These are phyloP conservation scores for Hyperoplus immaculatus DNA, from an alignment of 2,797 vertebrate genomes.

Conservation along the genomic window DNA sequence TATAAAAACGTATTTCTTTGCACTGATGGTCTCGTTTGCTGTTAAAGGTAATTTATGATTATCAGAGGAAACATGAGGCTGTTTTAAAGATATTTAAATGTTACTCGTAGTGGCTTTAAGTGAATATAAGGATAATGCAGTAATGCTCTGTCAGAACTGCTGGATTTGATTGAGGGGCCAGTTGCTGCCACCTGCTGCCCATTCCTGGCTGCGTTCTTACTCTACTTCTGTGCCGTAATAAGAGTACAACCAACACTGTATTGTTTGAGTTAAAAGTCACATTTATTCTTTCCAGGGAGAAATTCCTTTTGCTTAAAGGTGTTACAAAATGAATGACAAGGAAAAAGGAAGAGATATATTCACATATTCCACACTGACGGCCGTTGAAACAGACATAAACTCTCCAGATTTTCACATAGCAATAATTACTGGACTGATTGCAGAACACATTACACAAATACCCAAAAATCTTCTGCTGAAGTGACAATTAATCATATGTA, in stretches of 20 bases:
- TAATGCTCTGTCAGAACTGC: not conserved
- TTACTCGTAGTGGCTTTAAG: not conserved
- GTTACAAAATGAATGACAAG: slow-evolving; percentile 77
- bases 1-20: too few relatives aligned
- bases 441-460: slow-evolving; percentile 54
- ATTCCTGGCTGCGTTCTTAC: not conserved
- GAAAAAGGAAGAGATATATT: slow-evolving; percentile 59
- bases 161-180: not conserved
- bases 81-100: too few relatives aligned
- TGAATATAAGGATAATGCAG: slow-evolving; percentile 7
- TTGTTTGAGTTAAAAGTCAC: slow-evolving; percentile 62
- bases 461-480: slow-evolving; percentile 21
- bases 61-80: too few relatives aligned
- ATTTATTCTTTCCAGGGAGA: slow-evolving; percentile 82
- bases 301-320: slow-evolving; percentile 50
- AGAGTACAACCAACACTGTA: slow-evolving; percentile 35
- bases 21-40: too few relatives aligned
- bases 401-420: slow-evolving; percentile 49
- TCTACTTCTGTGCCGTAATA: not conserved
- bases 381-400: slow-evolving; percentile 32
- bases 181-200: slow-evolving; percentile 73
- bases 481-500: slow-evolving; percentile 10
- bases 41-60: too few relatives aligned
- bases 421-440: slow-evolving; percentile 35
- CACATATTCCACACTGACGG: slow-evolving; percentile 56